Evolutionary conservation across 2,888 invertebrate species (phyloP).

Genomic region (Drosophila parthenogenetica): DNA sequence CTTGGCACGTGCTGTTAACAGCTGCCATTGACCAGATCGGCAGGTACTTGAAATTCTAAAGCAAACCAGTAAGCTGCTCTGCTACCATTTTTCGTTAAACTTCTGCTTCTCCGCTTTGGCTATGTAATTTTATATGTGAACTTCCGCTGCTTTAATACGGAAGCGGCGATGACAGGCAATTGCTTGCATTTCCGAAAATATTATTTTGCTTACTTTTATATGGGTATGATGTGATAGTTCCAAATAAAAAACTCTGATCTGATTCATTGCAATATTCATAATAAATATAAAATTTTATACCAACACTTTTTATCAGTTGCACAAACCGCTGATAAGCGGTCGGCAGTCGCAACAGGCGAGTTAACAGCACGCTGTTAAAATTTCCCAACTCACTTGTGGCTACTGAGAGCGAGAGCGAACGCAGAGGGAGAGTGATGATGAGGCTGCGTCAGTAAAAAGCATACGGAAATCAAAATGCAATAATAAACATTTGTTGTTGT

Average conservation of each 20-base stretch:
- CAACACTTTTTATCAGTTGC: constrained; percentile 40
- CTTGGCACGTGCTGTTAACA: constrained; percentile 57
- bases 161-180: constrained; percentile 22
- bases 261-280: constrained; percentile 32
- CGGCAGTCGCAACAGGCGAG: constrained; percentile 37
- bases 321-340: constrained; percentile 44
- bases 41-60: constrained; percentile 20
- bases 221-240: neutral
- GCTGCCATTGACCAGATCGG: constrained; percentile 40
- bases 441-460: constrained; percentile 45
- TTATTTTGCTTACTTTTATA: neutral
- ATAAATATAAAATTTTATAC: constrained; percentile 1
- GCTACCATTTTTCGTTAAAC: constrained; percentile 1
- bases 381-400: constrained; percentile 47
- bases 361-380: constrained; percentile 69
- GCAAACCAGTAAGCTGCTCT: neutral
- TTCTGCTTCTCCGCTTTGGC: constrained; percentile 19
- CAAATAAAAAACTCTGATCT: constrained; percentile 1
- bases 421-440: constrained; percentile 27
- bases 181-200: constrained; percentile 7
- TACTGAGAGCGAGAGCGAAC: constrained; percentile 28
- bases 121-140: constrained; percentile 39
- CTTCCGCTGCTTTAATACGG: constrained; percentile 48
- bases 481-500: constrained; percentile 62
- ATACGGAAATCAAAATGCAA: constrained; percentile 77